Percentiles rank a stretch among this genome's conserved stretches.
Conservation (phyloP, 2,888 invertebrate species). For the Barypeithes pellucidus region DNA sequence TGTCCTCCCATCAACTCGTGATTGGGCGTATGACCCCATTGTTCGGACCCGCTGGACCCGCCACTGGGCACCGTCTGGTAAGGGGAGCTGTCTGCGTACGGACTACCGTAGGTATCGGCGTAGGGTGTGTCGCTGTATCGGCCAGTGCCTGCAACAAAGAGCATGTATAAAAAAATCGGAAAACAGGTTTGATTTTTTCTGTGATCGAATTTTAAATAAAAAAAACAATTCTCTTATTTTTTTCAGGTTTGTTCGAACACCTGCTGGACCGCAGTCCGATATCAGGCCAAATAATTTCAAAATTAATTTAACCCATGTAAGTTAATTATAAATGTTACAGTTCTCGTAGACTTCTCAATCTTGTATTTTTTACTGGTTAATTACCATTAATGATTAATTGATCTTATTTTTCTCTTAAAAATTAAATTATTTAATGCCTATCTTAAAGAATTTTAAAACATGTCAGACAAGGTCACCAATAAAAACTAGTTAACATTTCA, state of each 20-base stretch:
- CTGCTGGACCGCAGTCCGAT: no score
- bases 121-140: conserved; percentile 73
- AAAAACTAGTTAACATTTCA: conserved; percentile 1
- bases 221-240: no score
- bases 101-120: conserved; percentile 76
- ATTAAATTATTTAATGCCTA: neutral
- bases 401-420: neutral
- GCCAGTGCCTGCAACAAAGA: conserved; percentile 65
- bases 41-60: conserved; percentile 68
- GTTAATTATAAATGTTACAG: no score
- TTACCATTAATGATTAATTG: neutral
- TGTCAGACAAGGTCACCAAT: neutral
- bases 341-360: no score
- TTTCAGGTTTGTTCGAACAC: no score
- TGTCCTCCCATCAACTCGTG: conserved; percentile 71
- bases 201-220: no score
- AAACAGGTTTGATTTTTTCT: no score
- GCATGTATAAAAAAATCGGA: neutral
- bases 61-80: conserved; percentile 80
- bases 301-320: no score
- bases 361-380: neutral
- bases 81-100: conserved; percentile 70
- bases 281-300: no score
- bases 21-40: conserved; percentile 72
- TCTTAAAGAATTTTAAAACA: no score